Base-by-base conservation (phyloP, 2,797 vertebrate species). In the Masticophis lateralis region DNA sequence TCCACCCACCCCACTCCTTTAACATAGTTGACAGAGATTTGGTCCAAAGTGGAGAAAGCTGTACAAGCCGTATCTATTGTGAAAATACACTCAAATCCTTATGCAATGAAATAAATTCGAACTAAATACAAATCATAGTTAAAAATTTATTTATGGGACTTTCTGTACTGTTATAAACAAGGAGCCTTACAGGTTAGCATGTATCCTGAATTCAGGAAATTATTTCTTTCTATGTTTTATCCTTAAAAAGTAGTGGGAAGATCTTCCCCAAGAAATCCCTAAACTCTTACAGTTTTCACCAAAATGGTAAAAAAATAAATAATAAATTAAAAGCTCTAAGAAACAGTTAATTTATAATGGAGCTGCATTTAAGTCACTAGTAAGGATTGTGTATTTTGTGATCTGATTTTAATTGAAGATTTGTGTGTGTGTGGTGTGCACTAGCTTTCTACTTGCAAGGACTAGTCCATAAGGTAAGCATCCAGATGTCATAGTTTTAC, bases 11-110 rank as follows among this genome's bases (percentile, higher is more conserved):
- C 37, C 37, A 37, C 37, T 37, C 93, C 94, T 95, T 93, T 93
- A 91, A 95, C 93, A 95, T 43, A 74, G 87, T 94, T 92, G 93
- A 61, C 90, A 95, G 92, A 88, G 18, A 89, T 32, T 43, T 94
- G 95, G 32, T 74, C n/a, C 1, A 16, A 0, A 12, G 79, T 55
- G 2, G 87, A 90, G 91, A 90, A 8, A 25, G 2, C 2, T 66
- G 51, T 57, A 91, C 18, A 37, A 89, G 43, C 20, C 2, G 2
- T n/a, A 20, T 32, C 16, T 16, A 32, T 37, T 92, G 13, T 32
- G 11, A n/a, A 79, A 79, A n/a, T 43, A 43, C 5, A 27, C 13
- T 13, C 16, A 53, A 90, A 86, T 22, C 22, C 1, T 25, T 60
- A 32, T 43, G 14, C n/a, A 88, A 89, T 56, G 7, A n/a, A 47